Evolutionary conservation across 92 coral and sea anemone genomes (phyloP).

Genomic region (Parazoanthus swiftii): DNA sequence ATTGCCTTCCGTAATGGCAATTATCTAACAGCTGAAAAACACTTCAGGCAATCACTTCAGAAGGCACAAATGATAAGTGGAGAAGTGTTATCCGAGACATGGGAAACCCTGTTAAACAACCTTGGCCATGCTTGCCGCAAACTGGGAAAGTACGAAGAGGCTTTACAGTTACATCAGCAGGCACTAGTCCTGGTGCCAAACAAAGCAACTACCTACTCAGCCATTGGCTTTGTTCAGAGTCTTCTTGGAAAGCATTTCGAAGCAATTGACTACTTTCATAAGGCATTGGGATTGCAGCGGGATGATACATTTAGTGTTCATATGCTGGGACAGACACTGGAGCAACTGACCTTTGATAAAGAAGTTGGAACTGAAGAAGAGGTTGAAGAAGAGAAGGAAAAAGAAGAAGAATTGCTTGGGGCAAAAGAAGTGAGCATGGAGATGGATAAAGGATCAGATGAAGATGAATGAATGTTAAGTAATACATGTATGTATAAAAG

Average conservation of each 20-base stretch:
- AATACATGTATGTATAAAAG: neutral
- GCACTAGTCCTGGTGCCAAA: slow-evolving; percentile 91
- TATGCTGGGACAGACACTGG: slow-evolving; percentile 95
- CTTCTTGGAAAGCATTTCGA: slow-evolving; percentile 88
- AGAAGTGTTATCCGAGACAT: slow-evolving; percentile 85
- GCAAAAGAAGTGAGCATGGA: slow-evolving; percentile 69
- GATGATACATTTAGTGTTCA: slow-evolving; percentile 99
- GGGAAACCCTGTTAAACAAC: slow-evolving; percentile 93
- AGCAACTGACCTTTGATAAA: slow-evolving; percentile 79
- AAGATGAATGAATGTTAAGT: slow-evolving; percentile 43
- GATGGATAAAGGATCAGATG: slow-evolving; percentile 81
- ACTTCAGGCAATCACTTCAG: slow-evolving; percentile 86
- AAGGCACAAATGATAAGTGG: slow-evolving; percentile 83
- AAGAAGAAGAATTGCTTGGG: slow-evolving; percentile 37
- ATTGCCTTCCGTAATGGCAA: slow-evolving; percentile 94
- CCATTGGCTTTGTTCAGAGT: slow-evolving; percentile 94
- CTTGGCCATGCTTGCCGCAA: slow-evolving; percentile 96
- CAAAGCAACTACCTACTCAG: slow-evolving; percentile 89
- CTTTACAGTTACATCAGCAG: slow-evolving; percentile 83
- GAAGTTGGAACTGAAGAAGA: slow-evolving; percentile 62
- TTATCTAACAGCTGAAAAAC: slow-evolving; percentile 77
- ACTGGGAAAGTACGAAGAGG: slow-evolving; percentile 88
- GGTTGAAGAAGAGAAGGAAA: slow-evolving; percentile 50
- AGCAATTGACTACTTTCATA: slow-evolving; percentile 92
- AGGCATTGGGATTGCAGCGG: slow-evolving; percentile 92